A percentile compares a stretch with the other conserved stretches of the same genome.
phyloP scores from a whole-genome alignment of 2,113 vertebrate genomes.

The Trochalopteron elliotii region DNA sequence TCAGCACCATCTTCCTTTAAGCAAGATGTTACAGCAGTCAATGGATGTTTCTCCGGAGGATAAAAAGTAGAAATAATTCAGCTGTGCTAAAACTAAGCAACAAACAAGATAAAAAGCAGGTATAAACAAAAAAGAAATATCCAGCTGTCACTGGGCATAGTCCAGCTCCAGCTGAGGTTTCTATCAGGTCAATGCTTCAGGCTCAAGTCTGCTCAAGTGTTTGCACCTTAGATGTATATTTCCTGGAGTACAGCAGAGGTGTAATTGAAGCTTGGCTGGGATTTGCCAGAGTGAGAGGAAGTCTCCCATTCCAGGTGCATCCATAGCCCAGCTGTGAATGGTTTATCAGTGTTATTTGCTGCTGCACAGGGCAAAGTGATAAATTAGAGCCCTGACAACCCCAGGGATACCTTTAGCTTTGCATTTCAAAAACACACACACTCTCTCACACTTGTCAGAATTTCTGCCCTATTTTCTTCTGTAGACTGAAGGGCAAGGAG shows the following conservation, averaged over 20 bases:
- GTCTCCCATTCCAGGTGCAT: not conserved
- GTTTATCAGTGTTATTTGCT: not conserved
- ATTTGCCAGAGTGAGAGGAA: not conserved
- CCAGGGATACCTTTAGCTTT: not conserved
- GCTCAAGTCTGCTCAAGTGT: not conserved
- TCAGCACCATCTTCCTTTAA: not conserved
- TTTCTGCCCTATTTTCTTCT: not conserved
- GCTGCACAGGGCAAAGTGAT: not conserved
- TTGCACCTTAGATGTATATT: not conserved
- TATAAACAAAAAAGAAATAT: constrained; percentile 24
- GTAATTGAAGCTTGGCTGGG: not conserved
- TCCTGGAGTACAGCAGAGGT: not conserved
- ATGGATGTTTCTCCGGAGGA: not conserved
- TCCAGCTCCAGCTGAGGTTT: not conserved
- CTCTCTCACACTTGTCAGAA: not conserved
- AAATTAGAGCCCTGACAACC: not conserved
- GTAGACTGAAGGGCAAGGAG: not conserved
- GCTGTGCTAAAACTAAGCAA: not conserved
- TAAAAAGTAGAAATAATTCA: constrained; percentile 5
- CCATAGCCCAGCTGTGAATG: not conserved
- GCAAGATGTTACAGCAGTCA: constrained; percentile 4
- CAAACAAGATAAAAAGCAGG: not conserved
- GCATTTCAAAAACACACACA: not conserved
- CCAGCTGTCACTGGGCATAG: not conserved
- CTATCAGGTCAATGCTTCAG: not conserved